Evolutionary conservation across 1,140 invertebrate genomes (phyloP), one percentile per base, ranked within the genome.

Genomic region (Andrena cerasifolii): DNA sequence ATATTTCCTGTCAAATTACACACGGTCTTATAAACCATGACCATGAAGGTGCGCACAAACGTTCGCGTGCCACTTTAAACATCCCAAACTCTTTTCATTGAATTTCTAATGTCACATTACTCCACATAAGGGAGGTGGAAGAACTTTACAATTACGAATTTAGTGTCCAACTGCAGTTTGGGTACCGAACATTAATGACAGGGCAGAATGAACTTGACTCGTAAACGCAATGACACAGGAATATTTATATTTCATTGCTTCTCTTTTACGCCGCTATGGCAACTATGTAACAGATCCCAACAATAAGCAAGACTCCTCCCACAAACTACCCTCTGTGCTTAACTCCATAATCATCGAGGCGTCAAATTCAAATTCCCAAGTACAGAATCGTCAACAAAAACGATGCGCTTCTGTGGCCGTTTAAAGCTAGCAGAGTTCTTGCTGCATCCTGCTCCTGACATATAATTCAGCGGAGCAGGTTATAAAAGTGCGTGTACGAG

Each of bases 221-320:
- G 31, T 26, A 65, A 68, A 70, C 40, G 21, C 51, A 16, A 62
- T 59, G 56, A 73, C 43, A 78, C 72, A 71, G 47, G 49, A 65
- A 53, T 62, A 72, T 67, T 82, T 83, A 36, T 45, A 24, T 59
- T 67, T 75, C 70, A 82, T 78, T 58, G 24, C 80, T 56, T 74
- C 28, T 74, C 24, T 78, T 73, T 68, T 56, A 33, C 21, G 62
- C 33, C 49, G 26, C 31, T 70, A 74, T 83, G 62, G 75, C 54
- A 83, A 83, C 76, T 65, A 14, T 43, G 12, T 62, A 6, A 63
- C 12, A 40, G 31, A 28, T 40, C 4, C 12, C 8, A 26, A 51
- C 14, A 51, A 24, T n/a, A 40, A 31, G 0, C 18, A 33, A 36
- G 14, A 33, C n/a, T 2, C 2, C 43, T 24, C 28, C 24, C 24